Evolutionary conservation across 2,888 invertebrate genomes (phyloP), one percentile per base, ranked within the genome.

Genomic region (Amphipoea lucens): DNA sequence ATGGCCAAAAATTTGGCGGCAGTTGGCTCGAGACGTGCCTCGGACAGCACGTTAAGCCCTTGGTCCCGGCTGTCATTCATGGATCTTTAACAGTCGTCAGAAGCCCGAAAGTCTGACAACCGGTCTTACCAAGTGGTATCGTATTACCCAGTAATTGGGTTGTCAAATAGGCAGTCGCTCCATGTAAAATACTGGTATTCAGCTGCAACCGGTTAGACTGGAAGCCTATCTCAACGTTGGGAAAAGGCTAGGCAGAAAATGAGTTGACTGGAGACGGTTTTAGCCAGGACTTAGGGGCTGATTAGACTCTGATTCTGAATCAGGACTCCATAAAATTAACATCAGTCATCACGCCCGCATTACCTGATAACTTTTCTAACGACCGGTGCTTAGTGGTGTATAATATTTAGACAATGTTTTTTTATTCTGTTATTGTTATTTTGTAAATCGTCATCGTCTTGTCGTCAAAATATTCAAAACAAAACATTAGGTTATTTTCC

Each of bases 391-490:
- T n/a, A 36, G 20, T 23, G 23, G 11, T 40, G n/a, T 20, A 48
- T 54, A 11, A 45, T 76, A 40, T 65, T 65, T 2, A 51, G 42
- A 2, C 42, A 23, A 54, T 29, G 29, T 65, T 4, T 45, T 76
- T 66, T 76, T 57, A n/a, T 65, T n/a, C 23, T 76, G 51, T 74
- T 66, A 29, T 20, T 65, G 17, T 42, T 63, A n/a, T 74, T 65
- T 51, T 65, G 14, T 63, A 42, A 40, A 76, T 40, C 11, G 14
- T 36, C 11, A 48, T 14, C 1, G 45, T 45, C 23, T 17, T 74
- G 36, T 42, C 17, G 5, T 23, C n/a, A 51, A n/a, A 51, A 40
- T 9, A 40, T 63, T 42, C 23, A 40, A 17, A 36, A 36, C 17
- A 45, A 40, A 40, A 60, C 20, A 51, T 29, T 63, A 65, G 7